Evolutionary conservation across 2,888 invertebrate species (phyloP).

Genomic region (Bellardia bayeri): DNA sequence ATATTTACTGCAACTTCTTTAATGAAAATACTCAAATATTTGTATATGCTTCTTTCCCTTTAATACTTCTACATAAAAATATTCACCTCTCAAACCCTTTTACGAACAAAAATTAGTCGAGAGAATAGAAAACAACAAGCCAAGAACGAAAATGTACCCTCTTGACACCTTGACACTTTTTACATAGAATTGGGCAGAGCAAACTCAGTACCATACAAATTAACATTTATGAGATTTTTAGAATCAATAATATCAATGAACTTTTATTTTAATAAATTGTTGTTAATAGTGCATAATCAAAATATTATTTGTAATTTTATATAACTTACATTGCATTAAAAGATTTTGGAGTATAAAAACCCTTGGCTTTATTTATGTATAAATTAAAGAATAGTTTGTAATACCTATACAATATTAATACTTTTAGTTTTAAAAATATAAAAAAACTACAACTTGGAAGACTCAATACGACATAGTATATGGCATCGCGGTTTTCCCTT

Average conservation of each 20-base stretch:
- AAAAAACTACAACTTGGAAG: conserved; percentile 61
- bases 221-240: conserved; percentile 17
- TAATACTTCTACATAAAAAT: conserved; percentile 2
- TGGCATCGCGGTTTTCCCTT: conserved; percentile 45
- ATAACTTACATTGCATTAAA: conserved; percentile 69
- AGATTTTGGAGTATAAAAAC: conserved; percentile 23
- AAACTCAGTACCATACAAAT: conserved; percentile 24
- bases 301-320: conserved; percentile 43
- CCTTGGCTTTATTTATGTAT: conserved; percentile 27
- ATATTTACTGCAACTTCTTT: not conserved
- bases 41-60: not conserved
- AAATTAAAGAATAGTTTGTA: conserved; percentile 41
- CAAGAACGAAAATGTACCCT: conserved; percentile 51
- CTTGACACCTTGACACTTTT: conserved; percentile 68
- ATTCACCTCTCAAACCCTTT: conserved; percentile 44
- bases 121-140: conserved; percentile 9
- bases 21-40: not conserved
- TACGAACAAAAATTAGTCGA: conserved; percentile 29
- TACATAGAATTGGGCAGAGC: conserved; percentile 39
- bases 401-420: conserved; percentile 24
- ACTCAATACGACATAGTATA: conserved; percentile 40
- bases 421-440: conserved; percentile 13
- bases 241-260: conserved; percentile 39
- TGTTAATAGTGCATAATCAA: not conserved
- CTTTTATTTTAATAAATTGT: not conserved